Conservation (phyloP, 2,113 vertebrate species). For the Dendropsophus ebraccatus region DNA sequence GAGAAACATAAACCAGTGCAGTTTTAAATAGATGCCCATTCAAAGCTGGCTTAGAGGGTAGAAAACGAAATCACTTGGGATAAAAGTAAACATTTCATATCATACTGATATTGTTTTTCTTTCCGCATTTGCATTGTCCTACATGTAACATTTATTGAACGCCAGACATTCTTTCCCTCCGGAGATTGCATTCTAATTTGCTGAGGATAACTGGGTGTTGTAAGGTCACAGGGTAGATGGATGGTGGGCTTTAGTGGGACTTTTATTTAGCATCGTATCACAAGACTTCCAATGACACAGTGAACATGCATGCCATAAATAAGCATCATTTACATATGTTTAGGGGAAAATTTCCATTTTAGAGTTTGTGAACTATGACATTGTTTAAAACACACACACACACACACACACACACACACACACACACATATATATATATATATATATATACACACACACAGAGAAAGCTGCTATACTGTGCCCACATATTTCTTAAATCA, state of each 20-base stretch:
- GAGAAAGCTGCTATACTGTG: no score
- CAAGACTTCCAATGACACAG: background rate
- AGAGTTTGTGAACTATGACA: background rate
- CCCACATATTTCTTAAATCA: no score
- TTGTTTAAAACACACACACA: no score
- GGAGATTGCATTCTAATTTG: background rate
- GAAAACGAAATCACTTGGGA: constrained; percentile 17
- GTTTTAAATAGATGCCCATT: constrained; percentile 39
- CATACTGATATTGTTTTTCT: constrained; percentile 14
- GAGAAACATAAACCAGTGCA: constrained; percentile 19
- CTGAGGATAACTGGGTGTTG: background rate
- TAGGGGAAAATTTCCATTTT: background rate
- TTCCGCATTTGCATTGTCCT: background rate
- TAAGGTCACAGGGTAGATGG: background rate
- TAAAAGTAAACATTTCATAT: constrained; percentile 22
- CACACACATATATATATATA: no score
- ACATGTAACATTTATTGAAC: background rate
- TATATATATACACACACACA: no score
- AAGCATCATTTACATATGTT: background rate
- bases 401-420: no score
- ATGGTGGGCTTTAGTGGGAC: background rate
- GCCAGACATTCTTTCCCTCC: constrained; percentile 21
- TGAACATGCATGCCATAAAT: background rate
- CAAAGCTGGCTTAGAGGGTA: constrained; percentile 10
- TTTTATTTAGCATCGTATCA: background rate